A percentile compares a stretch with the other conserved stretches of the same genome.
These are phyloP conservation scores for Drosophila sordidula DNA, from an alignment of 2,888 invertebrate genomes.

Conservation along the genomic window DNA sequence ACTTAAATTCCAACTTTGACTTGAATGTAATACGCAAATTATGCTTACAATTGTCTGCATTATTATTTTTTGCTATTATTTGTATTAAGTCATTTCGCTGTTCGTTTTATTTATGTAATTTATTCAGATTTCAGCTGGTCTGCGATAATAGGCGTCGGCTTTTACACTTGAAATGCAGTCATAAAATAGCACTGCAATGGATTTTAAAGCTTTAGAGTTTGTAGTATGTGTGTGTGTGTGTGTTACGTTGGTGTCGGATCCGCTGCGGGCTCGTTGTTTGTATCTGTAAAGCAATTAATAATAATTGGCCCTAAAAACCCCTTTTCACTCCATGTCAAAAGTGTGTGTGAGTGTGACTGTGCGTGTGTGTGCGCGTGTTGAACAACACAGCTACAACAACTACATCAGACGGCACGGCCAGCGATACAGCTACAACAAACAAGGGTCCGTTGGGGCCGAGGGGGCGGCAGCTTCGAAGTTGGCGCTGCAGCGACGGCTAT, in stretches of 20 bases:
- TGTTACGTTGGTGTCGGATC: conserved; percentile 23
- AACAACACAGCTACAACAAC: conserved; percentile 28
- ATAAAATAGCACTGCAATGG: conserved; percentile 30
- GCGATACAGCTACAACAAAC: conserved; percentile 27
- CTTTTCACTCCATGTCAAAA: conserved; percentile 52
- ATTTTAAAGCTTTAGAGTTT: conserved; percentile 39
- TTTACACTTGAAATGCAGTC: conserved; percentile 26
- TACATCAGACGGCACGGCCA: conserved; percentile 14
- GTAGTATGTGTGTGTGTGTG: not conserved
- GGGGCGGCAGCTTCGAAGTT: conserved; percentile 23
- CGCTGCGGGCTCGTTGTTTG: conserved; percentile 50
- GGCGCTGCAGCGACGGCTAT: conserved; percentile 56
- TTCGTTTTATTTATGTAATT: conserved; percentile 9
- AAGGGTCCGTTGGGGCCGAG: conserved; percentile 15
- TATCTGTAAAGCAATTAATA: conserved; percentile 83
- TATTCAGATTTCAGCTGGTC: conserved; percentile 8
- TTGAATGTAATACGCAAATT: not conserved
- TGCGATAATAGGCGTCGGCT: conserved; percentile 16
- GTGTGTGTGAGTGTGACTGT: conserved; percentile 12
- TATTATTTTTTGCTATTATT: conserved; percentile 44
- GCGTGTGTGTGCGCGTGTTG: conserved; percentile 17
- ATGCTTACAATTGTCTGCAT: conserved; percentile 21
- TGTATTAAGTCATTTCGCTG: not conserved
- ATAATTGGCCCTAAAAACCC: conserved; percentile 80
- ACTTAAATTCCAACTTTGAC: conserved; percentile 1